Conservation (phyloP, 2,888 invertebrate species). For the Macrosoma leucophasiata region DNA sequence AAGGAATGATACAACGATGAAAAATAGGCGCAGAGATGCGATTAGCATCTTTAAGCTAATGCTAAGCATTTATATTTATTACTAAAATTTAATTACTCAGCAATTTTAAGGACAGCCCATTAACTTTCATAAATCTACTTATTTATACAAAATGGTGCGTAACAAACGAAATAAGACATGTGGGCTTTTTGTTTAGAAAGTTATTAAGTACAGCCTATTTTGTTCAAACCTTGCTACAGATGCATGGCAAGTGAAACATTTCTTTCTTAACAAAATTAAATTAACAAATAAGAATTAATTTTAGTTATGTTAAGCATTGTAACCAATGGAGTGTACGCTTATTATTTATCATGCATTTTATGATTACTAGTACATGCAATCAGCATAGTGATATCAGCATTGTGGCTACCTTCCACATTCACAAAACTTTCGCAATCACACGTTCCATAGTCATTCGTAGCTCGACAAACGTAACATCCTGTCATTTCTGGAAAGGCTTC, state of each 20-base stretch:
- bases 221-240: conserved; percentile 39
- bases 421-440: conserved; percentile 85
- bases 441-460: conserved; percentile 88
- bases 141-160: too few species aligned
- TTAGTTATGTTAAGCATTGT: too few species aligned
- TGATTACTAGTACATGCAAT: conserved; percentile 35
- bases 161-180: too few species aligned
- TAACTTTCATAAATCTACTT: too few species aligned
- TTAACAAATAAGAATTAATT: conserved; percentile 24
- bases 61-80: too few species aligned
- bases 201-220: conserved; percentile 9
- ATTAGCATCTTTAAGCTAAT: too few species aligned
- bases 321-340: too few species aligned
- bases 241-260: conserved; percentile 54
- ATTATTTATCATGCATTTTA: conserved; percentile 28
- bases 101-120: too few species aligned
- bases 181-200: conserved; percentile 5
- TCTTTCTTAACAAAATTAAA: conserved; percentile 17
- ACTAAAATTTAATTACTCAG: too few species aligned
- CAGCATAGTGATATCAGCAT: conserved; percentile 25
- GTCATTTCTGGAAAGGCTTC: conserved; percentile 95
- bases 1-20: too few species aligned
- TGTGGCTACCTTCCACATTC: conserved; percentile 84
- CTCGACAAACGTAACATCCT: conserved; percentile 89
- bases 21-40: too few species aligned